phyloP scores from a whole-genome alignment of 2,888 invertebrate species.

The Dicyrtoma fusca region DNA sequence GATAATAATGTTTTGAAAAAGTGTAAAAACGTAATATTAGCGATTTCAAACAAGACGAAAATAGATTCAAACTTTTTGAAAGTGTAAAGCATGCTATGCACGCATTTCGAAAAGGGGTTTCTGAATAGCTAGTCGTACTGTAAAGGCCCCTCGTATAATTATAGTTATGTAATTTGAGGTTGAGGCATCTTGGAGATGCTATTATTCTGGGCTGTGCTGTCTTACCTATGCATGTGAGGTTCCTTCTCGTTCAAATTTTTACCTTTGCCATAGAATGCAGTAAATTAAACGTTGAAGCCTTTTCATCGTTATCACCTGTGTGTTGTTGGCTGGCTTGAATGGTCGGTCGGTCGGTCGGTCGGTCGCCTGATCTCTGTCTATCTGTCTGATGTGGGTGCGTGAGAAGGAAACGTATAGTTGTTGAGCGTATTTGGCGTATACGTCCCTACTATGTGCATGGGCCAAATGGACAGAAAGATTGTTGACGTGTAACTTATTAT shows the following conservation, averaged over 20 bases:
- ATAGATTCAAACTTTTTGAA: too few relatives aligned
- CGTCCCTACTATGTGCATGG: background rate
- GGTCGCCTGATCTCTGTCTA: background rate
- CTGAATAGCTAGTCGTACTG: too few relatives aligned
- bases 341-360: too few relatives aligned
- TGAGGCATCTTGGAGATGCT: background rate
- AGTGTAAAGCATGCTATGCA: too few relatives aligned
- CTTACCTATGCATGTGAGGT: background rate
- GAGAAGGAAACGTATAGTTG: slow-evolving; percentile 21
- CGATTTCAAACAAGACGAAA: too few relatives aligned
- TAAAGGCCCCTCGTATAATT: background rate
- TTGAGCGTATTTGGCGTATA: slow-evolving; percentile 1
- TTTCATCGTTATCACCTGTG: background rate
- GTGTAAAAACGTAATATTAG: too few relatives aligned
- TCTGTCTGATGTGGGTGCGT: background rate
- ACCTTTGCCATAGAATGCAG: background rate
- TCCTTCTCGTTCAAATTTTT: background rate
- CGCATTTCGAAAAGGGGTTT: too few relatives aligned
- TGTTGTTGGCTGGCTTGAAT: too few relatives aligned
- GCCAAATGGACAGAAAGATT: slow-evolving; percentile 17
- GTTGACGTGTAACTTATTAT: slow-evolving; percentile 27
- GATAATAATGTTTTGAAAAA: too few relatives aligned
- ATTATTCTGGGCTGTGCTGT: background rate
- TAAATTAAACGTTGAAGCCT: slow-evolving; percentile 15
- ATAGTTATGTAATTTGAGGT: background rate